These are phyloP conservation scores for Cephus cinctus DNA, from an alignment of 1,140 invertebrate species.

Conservation along the genomic window DNA sequence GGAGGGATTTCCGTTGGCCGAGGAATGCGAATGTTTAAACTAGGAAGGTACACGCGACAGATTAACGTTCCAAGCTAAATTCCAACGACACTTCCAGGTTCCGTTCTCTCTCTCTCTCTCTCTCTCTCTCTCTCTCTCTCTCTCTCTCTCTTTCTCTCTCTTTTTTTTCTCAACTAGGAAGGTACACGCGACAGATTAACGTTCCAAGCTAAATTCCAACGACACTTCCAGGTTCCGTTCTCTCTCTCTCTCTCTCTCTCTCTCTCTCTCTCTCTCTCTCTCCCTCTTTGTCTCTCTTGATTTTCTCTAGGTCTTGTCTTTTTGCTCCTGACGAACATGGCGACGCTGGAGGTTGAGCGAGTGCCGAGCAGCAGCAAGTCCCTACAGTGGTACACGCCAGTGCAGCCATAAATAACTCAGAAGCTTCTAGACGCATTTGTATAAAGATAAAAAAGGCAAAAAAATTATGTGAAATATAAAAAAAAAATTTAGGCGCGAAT, in stretches of 20 bases:
- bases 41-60: background rate
- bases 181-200: too few species aligned
- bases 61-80: constrained; percentile 13
- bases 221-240: background rate
- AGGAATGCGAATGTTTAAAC: constrained; percentile 2
- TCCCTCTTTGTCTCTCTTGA: constrained; percentile 14
- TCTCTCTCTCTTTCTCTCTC: constrained; percentile 1
- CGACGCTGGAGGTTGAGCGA: constrained; percentile 1
- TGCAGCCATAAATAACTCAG: background rate
- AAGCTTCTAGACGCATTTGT: background rate
- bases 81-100: constrained; percentile 22
- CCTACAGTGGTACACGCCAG: constrained; percentile 1
- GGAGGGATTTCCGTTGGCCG: background rate
- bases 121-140: constrained; percentile 2
- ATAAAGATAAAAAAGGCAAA: background rate
- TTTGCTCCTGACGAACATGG: background rate
- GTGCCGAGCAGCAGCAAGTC: constrained; percentile 3
- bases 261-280: constrained; percentile 8
- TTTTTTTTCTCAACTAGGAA: too few species aligned
- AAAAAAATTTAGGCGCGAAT: constrained; percentile 11
- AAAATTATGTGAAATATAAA: background rate
- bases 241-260: background rate
- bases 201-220: too few species aligned
- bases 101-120: constrained; percentile 11
- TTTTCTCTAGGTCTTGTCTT: constrained; percentile 12